phyloP scores from a whole-genome alignment of 2,797 vertebrate species.

The Sebastes baramenuke region DNA sequence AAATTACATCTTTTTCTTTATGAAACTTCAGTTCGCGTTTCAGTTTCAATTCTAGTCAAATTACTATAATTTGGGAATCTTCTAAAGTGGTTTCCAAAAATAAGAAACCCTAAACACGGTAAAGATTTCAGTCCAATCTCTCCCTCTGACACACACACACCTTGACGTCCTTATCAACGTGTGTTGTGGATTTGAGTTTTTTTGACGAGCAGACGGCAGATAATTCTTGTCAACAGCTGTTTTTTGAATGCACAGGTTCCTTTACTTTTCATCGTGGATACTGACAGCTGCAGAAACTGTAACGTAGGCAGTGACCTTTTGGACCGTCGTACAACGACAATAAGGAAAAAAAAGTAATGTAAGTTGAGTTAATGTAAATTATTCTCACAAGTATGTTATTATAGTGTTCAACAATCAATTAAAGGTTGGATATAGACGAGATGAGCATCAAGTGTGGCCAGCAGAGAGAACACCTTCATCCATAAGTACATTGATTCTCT shows the following conservation, averaged over 20 bases:
- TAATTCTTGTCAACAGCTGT: neutral
- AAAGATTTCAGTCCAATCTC: neutral
- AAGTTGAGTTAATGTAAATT: neutral
- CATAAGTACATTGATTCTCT: neutral
- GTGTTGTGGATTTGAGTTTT: too few species aligned
- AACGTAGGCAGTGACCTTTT: conserved; percentile 2
- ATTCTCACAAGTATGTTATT: neutral
- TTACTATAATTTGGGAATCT: neutral
- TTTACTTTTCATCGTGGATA: conserved; percentile 33
- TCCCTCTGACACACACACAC: neutral
- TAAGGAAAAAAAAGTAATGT: neutral
- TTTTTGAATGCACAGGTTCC: neutral
- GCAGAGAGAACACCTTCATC: neutral
- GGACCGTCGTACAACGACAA: neutral
- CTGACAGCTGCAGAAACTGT: conserved; percentile 34
- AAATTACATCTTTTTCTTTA: too few species aligned
- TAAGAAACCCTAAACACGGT: neutral
- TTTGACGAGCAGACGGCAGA: too few species aligned
- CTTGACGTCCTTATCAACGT: too few species aligned
- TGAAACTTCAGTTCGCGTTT: neutral
- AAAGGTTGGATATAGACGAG: neutral
- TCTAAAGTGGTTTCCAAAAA: neutral
- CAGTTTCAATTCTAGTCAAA: neutral
- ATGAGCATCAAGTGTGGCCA: neutral
- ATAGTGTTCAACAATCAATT: neutral